Evolutionary conservation across 2,113 vertebrate genomes (phyloP).

Genomic region (Notarius quadriscutis): DNA sequence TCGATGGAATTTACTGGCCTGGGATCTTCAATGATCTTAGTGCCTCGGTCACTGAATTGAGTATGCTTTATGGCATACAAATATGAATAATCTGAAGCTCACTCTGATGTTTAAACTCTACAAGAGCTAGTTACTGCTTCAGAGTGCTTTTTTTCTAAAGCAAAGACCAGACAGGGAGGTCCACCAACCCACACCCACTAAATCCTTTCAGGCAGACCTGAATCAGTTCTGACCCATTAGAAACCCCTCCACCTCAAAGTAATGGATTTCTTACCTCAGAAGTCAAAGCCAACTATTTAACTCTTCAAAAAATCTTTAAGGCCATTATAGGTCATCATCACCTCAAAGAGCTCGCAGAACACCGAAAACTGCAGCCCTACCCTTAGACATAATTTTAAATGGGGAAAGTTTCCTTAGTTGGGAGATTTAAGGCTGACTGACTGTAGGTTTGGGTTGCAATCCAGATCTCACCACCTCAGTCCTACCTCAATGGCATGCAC

Average conservation of each 20-base stretch:
- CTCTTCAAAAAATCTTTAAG: slow-evolving; percentile 9
- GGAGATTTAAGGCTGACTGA: slow-evolving; percentile 27
- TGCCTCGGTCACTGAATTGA: not conserved
- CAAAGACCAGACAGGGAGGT: slow-evolving; percentile 44
- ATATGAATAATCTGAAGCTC: not conserved
- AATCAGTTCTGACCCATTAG: slow-evolving; percentile 3
- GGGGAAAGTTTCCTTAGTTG: not conserved
- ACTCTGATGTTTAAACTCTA: slow-evolving; percentile 54
- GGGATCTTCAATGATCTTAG: not conserved
- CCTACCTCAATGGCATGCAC: slow-evolving; percentile 90
- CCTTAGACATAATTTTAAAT: not conserved
- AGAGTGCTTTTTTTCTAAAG: slow-evolving; percentile 71
- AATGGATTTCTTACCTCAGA: slow-evolving; percentile 22
- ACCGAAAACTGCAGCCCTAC: not conserved
- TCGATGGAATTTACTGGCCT: not conserved
- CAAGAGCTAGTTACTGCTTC: slow-evolving; percentile 70
- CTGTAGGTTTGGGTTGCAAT: slow-evolving; percentile 68
- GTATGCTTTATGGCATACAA: slow-evolving; percentile 1
- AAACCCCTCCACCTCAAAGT: slow-evolving; percentile 15
- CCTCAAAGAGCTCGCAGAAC: not conserved
- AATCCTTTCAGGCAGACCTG: slow-evolving; percentile 32
- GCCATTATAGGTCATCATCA: slow-evolving; percentile 12
- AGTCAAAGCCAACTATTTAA: slow-evolving; percentile 3
- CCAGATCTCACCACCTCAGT: slow-evolving; percentile 85
- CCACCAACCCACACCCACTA: slow-evolving; percentile 46